phyloP scores from a whole-genome alignment of 1,140 invertebrate species.

The Bombus ignitus region DNA sequence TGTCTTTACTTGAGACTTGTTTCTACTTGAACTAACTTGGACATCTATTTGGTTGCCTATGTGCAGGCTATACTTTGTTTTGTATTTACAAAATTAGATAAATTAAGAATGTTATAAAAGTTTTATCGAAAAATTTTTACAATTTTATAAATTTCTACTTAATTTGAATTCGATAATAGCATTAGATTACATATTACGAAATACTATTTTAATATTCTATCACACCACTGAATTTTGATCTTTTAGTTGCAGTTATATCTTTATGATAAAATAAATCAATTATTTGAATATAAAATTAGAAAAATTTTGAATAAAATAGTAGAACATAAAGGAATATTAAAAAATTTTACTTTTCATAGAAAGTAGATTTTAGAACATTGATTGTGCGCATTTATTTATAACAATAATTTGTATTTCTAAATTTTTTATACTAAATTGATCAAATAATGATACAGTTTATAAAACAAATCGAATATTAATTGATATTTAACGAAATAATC shows the following conservation, averaged over 20 bases:
- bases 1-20: no score
- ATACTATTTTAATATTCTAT: not conserved
- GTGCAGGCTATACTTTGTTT: conserved; percentile 24
- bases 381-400: not conserved
- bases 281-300: not conserved
- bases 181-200: not conserved
- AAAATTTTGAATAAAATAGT: not conserved
- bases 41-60: conserved; percentile 42
- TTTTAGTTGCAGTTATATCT: no score
- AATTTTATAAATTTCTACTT: not conserved
- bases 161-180: not conserved
- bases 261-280: no score
- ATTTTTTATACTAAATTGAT: not conserved
- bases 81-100: not conserved
- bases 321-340: not conserved
- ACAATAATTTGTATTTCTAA: not conserved
- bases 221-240: not conserved
- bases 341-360: not conserved
- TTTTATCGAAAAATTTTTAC: not conserved
- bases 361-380: not conserved
- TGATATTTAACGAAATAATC: not conserved
- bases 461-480: not conserved
- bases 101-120: not conserved
- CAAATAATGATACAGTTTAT: not conserved
- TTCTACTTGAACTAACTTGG: not conserved